phyloP scores from a whole-genome alignment of 2,113 vertebrate genomes.

The Aegithalos caudatus region DNA sequence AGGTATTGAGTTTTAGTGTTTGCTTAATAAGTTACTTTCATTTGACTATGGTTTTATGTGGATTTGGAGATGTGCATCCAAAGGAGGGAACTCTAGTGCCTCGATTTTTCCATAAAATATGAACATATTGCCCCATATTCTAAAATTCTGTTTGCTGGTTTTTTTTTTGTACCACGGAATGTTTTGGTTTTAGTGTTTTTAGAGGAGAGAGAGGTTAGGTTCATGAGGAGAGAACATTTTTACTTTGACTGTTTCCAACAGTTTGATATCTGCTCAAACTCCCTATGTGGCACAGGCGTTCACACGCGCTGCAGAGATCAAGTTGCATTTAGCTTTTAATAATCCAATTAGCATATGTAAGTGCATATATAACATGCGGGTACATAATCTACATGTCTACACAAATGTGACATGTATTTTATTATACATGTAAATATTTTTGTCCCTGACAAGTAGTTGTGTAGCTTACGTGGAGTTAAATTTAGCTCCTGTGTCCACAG shows the following conservation, averaged over 20 bases:
- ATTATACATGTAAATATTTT: not conserved
- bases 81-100: not conserved
- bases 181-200: not conserved
- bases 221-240: not conserved
- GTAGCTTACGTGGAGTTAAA: not conserved
- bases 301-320: not conserved
- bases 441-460: not conserved
- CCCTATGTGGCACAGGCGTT: not conserved
- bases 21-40: slow-evolving; percentile 44
- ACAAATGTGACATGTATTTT: not conserved
- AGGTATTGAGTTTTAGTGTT: slow-evolving; percentile 45
- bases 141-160: not conserved
- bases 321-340: slow-evolving; percentile 11
- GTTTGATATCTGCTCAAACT: not conserved
- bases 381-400: not conserved
- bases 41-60: slow-evolving; percentile 29
- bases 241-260: not conserved
- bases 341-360: not conserved
- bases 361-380: not conserved
- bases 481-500: not conserved
- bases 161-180: not conserved
- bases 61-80: slow-evolving; percentile 27
- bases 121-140: not conserved
- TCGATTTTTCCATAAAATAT: slow-evolving; percentile 11
- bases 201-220: not conserved